Conservation (phyloP, 2,797 vertebrate species). For the Intellagama lesueurii region DNA sequence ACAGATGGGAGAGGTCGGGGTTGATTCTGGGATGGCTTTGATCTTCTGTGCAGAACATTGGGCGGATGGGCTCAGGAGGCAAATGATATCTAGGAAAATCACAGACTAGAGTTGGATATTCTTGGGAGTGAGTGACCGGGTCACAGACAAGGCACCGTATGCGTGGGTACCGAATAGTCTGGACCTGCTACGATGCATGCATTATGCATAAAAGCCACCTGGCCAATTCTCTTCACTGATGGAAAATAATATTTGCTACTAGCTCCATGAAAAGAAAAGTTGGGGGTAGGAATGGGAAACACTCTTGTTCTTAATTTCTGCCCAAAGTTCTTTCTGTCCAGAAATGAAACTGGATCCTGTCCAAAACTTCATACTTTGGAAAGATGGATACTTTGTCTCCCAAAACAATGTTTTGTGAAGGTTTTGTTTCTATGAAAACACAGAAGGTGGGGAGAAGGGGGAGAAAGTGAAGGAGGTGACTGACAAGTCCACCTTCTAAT, state of each 20-base stretch:
- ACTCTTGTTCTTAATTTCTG: neutral
- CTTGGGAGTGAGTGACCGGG: constrained; percentile 11
- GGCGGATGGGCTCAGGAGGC: neutral
- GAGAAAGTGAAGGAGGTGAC: too few species aligned
- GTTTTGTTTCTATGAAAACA: too few species aligned
- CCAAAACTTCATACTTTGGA: too few species aligned
- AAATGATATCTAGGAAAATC: neutral
- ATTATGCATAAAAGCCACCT: constrained; percentile 46
- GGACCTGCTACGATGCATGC: neutral
- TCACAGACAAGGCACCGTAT: constrained; percentile 28
- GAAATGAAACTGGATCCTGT: too few species aligned
- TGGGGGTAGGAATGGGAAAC: too few species aligned
- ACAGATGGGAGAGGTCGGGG: constrained; percentile 33
- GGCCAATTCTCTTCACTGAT: constrained; percentile 37
- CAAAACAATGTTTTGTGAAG: too few species aligned
- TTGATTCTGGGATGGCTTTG: neutral
- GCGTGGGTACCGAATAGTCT: constrained; percentile 27
- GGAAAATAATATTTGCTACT: constrained; percentile 21
- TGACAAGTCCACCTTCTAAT: too few species aligned
- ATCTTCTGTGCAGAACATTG: neutral
- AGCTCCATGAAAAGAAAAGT: neutral
- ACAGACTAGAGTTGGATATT: neutral
- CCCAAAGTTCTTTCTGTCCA: neutral
- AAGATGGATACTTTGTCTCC: too few species aligned
- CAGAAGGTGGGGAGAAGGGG: too few species aligned